Evolutionary conservation across 2,888 invertebrate genomes (phyloP), one percentile per base, ranked within the genome.

Genomic region (Junonia oenone): DNA sequence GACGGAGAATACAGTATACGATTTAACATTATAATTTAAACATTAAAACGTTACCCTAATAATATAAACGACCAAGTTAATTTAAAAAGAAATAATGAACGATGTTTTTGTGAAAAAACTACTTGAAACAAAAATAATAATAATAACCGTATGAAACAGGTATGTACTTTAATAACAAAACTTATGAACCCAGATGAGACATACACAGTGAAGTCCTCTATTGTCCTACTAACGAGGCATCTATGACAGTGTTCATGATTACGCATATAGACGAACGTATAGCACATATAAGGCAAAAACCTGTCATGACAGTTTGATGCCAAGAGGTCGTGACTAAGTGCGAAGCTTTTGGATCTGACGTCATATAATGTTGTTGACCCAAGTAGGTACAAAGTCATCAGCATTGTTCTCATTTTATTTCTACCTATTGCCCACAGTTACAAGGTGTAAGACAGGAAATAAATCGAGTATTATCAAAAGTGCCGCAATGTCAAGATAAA

Each of bases 281-380:
- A 8, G 38, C 15, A 38, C 38, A 40, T 40, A 40, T 38, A 22
- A 47, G 46, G 38, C 11, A 38, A 46, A 50, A 58, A 59, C 58
- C 51, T 55, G 57, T 54, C 56, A 62, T 62, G 53, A 53, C 45
- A 37, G 17, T 45, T 49, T 50, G 50, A 51, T 51, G 59, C 58
- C 57, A 62, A 63, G 55, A 63, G 43, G 43, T 43, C 61, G 59
- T 65, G 64, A 68, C 63, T 64, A 65, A 64, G 61, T 59, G 59
- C 52, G 31, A 63, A 69, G 63, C 66, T 72, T 69, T 75, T 66
- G 69, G 65, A 59, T 63, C 63, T 78, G 76, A 76, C 75, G 75
- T 78, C 76, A 80, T 68, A 51, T 57, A 45, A 69, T 68, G 76
- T 73, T 75, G 71, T 74, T 78, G 76, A 78, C 76, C 77, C 61